phyloP scores from a whole-genome alignment of 2,113 vertebrate genomes.

The Cryptomyrus ogoouensis region DNA sequence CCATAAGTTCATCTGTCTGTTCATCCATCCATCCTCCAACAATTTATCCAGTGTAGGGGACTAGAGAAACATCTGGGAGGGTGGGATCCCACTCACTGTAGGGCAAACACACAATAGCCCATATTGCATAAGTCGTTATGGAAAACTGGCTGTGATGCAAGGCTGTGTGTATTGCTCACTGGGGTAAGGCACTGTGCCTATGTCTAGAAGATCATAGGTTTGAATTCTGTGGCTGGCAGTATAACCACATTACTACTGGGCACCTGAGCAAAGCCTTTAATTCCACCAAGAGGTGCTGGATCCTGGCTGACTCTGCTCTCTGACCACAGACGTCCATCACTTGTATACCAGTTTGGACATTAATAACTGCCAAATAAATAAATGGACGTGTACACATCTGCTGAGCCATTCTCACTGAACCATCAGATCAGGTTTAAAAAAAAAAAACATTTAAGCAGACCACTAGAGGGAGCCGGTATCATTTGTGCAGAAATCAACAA shows the following conservation, averaged over 20 bases:
- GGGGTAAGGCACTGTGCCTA: background rate
- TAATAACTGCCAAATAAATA: background rate
- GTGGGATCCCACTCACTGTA: background rate
- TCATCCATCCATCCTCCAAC: background rate
- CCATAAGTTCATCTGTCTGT: background rate
- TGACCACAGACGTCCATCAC: background rate
- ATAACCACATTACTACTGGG: background rate
- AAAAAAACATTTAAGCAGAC: background rate
- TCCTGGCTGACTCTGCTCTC: background rate
- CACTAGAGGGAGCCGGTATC: constrained; percentile 12
- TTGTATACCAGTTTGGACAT: background rate
- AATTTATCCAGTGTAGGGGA: background rate
- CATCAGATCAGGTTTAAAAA: background rate
- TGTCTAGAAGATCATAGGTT: background rate
- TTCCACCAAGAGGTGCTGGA: background rate
- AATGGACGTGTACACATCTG: background rate
- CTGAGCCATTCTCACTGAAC: background rate
- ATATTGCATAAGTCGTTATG: background rate
- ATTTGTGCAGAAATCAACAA: background rate
- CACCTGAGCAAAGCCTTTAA: background rate
- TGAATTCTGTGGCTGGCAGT: background rate
- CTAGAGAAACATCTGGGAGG: background rate
- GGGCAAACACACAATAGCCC: background rate
- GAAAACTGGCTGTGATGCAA: background rate
- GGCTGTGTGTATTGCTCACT: background rate